Percentiles rank a stretch among this genome's conserved stretches.
Conservation (phyloP, 2,797 vertebrate genomes). For the Pagetopsis macropterus region DNA sequence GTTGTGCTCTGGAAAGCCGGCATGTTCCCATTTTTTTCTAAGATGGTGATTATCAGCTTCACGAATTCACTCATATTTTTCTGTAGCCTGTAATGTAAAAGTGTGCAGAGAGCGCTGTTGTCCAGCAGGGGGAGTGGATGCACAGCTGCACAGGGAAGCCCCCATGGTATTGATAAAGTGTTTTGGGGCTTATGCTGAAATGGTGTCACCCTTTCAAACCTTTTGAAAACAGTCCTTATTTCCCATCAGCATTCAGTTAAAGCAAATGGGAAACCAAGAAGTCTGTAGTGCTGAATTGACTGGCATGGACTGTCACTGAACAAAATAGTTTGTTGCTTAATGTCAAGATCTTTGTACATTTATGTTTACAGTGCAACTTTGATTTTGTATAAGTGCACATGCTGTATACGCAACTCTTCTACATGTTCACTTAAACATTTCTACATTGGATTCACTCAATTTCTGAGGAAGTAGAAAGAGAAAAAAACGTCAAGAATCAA, state of each 20-base stretch:
- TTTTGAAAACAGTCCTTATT: not conserved
- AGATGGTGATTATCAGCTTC: not conserved
- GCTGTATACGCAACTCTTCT: not conserved
- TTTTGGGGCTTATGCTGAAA: not conserved
- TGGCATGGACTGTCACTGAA: too few relatives aligned
- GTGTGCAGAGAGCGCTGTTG: slow-evolving; percentile 6
- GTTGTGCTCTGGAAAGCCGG: not conserved
- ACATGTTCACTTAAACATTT: not conserved
- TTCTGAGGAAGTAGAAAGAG: not conserved
- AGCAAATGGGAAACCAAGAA: not conserved
- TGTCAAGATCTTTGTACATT: not conserved
- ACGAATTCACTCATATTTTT: too few relatives aligned
- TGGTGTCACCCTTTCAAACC: not conserved
- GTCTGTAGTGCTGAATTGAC: too few relatives aligned
- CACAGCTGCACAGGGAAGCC: not conserved
- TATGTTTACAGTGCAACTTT: not conserved
- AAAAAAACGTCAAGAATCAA: not conserved
- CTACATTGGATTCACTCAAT: too few relatives aligned
- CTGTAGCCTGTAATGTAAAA: too few relatives aligned
- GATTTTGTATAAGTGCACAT: not conserved
- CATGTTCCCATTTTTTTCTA: not conserved
- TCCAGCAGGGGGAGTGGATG: slow-evolving; percentile 47
- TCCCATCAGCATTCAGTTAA: not conserved
- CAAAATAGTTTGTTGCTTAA: not conserved
- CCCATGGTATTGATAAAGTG: not conserved